Evolutionary conservation across 2,113 vertebrate genomes (phyloP), one percentile per base, ranked within the genome.

Genomic region (Vanacampus margaritifer): DNA sequence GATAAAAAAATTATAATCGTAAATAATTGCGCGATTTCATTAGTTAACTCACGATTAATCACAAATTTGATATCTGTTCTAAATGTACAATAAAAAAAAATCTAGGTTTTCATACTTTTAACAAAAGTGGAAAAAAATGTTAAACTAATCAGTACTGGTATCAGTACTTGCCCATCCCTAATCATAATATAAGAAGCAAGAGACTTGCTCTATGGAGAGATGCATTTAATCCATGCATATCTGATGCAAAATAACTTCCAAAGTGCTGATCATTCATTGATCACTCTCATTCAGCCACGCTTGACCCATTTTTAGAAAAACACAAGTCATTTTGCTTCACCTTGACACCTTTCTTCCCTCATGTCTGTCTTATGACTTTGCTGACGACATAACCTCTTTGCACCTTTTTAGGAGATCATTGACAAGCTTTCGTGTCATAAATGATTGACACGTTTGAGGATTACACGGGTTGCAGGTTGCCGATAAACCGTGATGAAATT

Each of bases 381-480:
- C 65, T 1, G 1, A 4, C 12, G 65, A 28, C 74, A 67, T 67
- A 71, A 81, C 66, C 74, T n/a, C 23, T 53, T 79, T 72, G 67
- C 73, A 51, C 64, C 65, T 68, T 71, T 43, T 71, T 43, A 68
- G 69, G 56, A 71, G 78, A 72, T 84, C 64, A 67, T 84, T 86
- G 80, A 85, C 81, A 79, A 79, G 71, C 70, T 74, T 73, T 69
- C 56, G 45, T 48, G 58, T 48, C 46, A 79, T 89, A 67, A 89
- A 88, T 89, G 73, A 89, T 88, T 88, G 67, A 88, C 88, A 84
- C 65, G 6, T 35, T 32, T 32, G 6, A 26, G 54, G 54, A 24
- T 88, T 83, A 81, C 61, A 54, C 71, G 5, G 14, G 32, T 28
- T 17, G 10, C 16, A 16, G 28, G 16, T 57, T 57, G 26, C 54